Evolutionary conservation across 1,140 invertebrate species (phyloP).

Genomic region (Delia radicum): DNA sequence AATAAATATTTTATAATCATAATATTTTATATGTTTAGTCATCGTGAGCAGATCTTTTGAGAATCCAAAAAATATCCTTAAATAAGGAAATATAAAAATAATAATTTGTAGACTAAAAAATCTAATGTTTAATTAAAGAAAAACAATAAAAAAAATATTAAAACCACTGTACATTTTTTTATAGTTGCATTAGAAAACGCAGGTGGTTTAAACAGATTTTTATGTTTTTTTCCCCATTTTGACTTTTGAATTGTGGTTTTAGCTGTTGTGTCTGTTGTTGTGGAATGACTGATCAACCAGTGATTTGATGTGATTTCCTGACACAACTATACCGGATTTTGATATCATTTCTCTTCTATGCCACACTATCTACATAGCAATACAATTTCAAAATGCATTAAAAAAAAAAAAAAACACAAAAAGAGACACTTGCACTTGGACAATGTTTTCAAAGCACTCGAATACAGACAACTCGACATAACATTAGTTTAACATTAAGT

Average conservation of each 20-base stretch:
- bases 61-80: too few species aligned
- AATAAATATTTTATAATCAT: too few species aligned
- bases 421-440: conserved; percentile 9
- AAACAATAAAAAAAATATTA: too few species aligned
- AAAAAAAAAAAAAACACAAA: not conserved
- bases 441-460: conserved; percentile 8
- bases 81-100: too few species aligned
- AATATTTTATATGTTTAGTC: too few species aligned
- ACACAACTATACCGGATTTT: conserved; percentile 24
- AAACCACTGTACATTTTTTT: not conserved
- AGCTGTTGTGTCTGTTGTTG: not conserved
- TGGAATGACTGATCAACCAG: conserved; percentile 22
- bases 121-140: too few species aligned
- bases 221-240: not conserved
- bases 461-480: not conserved
- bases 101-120: too few species aligned
- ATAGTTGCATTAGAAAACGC: not conserved
- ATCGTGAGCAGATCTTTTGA: too few species aligned
- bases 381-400: not conserved
- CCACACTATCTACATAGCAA: not conserved
- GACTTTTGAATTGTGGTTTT: not conserved
- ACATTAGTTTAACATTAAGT: conserved; percentile 9
- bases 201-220: not conserved
- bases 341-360: conserved; percentile 9
- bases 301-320: conserved; percentile 46